Conservation (phyloP, 2,113 vertebrate genomes). For the Siniperca knerii region DNA sequence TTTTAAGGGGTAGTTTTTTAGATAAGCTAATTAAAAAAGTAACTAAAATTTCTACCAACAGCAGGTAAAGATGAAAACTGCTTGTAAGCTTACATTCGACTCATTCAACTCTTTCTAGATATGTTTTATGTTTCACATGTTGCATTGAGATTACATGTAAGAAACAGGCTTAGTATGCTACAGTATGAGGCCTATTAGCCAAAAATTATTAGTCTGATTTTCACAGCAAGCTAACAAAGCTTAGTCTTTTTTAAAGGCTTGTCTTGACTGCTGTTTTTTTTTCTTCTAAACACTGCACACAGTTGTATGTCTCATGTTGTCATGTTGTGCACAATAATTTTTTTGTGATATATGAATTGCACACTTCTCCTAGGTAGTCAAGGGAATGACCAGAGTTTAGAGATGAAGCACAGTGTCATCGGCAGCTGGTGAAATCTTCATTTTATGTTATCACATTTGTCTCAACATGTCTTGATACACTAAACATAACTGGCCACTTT, state of each 20-base stretch:
- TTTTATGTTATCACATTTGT: constrained; percentile 17
- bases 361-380: constrained; percentile 56
- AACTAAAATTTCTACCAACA: not conserved
- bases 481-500: constrained; percentile 44
- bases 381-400: constrained; percentile 47
- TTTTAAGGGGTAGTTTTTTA: constrained; percentile 47
- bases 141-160: constrained; percentile 56
- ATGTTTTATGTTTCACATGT: constrained; percentile 27
- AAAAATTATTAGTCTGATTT: constrained; percentile 4
- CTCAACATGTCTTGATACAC: constrained; percentile 43
- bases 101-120: constrained; percentile 20
- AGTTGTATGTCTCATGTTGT: constrained; percentile 12
- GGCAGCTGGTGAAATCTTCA: constrained; percentile 33
- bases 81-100: constrained; percentile 9
- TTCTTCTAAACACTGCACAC: constrained; percentile 18
- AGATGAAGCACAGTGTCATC: constrained; percentile 51
- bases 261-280: constrained; percentile 11
- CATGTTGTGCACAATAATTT: constrained; percentile 56
- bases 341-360: constrained; percentile 40
- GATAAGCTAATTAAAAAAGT: not conserved
- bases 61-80: constrained; percentile 1
- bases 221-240: constrained; percentile 28
- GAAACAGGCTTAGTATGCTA: constrained; percentile 25
- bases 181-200: constrained; percentile 7
- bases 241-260: not conserved